These are phyloP conservation scores for Chromobotia macracanthus DNA, from an alignment of 2,797 vertebrate genomes.

Conservation along the genomic window DNA sequence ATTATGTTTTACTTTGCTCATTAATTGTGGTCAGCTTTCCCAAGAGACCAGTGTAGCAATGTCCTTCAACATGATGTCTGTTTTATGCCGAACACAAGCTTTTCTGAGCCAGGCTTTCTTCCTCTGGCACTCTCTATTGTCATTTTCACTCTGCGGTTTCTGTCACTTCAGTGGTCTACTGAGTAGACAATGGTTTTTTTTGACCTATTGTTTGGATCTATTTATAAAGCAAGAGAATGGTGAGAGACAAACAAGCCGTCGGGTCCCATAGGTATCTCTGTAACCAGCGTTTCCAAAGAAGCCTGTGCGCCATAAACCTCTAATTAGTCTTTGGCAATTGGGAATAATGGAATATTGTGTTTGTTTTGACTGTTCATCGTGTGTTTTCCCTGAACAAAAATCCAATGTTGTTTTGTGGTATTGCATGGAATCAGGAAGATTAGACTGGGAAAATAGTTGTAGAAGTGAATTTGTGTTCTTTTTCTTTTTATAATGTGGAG, in stretches of 20 bases:
- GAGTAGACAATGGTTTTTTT: conserved; percentile 66
- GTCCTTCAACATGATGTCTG: conserved; percentile 28
- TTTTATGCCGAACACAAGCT: conserved; percentile 56
- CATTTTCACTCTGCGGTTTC: conserved; percentile 61
- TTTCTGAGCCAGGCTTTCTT: conserved; percentile 51
- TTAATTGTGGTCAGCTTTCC: conserved; percentile 22
- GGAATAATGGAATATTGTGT: conserved; percentile 60
- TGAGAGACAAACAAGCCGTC: conserved; percentile 65
- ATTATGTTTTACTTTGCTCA: conserved; percentile 24
- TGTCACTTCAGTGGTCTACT: conserved; percentile 63
- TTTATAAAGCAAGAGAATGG: conserved; percentile 65
- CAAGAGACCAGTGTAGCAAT: conserved; percentile 13
- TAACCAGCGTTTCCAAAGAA: conserved; percentile 59
- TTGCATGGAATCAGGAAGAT: conserved; percentile 8
- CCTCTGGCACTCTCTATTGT: conserved; percentile 63
- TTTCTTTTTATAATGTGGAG: conserved; percentile 3
- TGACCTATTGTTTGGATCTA: conserved; percentile 64
- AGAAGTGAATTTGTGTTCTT: neutral
- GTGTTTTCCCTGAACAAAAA: conserved; percentile 39
- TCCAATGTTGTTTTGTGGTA: conserved; percentile 37
- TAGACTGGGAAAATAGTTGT: neutral
- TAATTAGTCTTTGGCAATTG: conserved; percentile 60
- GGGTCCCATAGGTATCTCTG: conserved; percentile 62
- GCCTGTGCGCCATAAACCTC: conserved; percentile 56
- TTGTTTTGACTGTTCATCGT: conserved; percentile 59